Conservation (phyloP, 2,888 invertebrate species). For the Tipula lateralis region DNA sequence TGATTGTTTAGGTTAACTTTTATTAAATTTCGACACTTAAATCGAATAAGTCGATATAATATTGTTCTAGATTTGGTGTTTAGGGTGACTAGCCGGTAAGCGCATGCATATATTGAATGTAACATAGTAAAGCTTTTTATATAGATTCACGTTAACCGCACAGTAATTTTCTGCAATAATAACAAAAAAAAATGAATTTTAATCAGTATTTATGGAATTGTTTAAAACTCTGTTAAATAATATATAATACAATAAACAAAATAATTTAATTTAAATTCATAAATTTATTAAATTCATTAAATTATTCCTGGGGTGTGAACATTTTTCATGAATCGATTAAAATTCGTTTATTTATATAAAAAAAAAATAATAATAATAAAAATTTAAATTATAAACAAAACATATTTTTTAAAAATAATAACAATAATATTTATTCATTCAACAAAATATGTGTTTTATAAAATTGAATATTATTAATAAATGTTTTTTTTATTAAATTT, state of each 20-base stretch:
- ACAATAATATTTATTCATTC: background rate
- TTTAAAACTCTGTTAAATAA: too few relatives aligned
- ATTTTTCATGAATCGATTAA: background rate
- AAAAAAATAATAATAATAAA: background rate
- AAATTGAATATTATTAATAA: background rate
- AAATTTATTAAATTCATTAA: background rate
- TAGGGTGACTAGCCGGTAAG: background rate
- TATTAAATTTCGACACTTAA: background rate
- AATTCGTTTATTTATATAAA: background rate
- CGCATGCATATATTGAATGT: background rate
- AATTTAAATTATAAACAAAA: background rate
- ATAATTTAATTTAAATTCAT: background rate
- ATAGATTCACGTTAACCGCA: background rate
- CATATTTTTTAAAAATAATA: background rate
- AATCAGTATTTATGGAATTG: background rate
- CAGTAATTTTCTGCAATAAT: background rate
- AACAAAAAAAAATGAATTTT: background rate
- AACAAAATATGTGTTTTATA: background rate
- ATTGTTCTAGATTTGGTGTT: background rate
- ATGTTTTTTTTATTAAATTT: background rate
- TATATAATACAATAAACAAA: background rate
- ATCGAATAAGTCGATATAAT: background rate
- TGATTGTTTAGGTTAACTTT: background rate
- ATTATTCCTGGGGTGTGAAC: background rate
- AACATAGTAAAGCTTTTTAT: background rate